Base-by-base conservation (phyloP, 2,113 vertebrate genomes). In the Pungitius pungitius region DNA sequence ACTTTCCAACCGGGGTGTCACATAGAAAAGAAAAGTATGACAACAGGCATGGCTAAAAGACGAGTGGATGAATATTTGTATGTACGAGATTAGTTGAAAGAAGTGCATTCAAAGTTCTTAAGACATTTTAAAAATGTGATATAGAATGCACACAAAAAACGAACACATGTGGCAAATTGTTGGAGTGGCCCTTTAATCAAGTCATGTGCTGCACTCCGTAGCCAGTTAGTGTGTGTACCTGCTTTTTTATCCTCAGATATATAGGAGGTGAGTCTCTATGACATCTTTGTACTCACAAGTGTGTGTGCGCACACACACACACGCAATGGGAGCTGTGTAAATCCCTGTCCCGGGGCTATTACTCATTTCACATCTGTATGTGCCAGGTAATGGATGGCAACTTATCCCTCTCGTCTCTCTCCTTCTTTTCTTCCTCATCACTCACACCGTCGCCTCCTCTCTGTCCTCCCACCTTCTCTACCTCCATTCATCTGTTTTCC, bases 321-420 rank as follows among this genome's bases (percentile, higher is more conserved):
- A 51, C 61, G 35, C 59, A 75, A 8, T 37, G 14, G 11, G 79
- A 27, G 65, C 14, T 66, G 56, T 67, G 43, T 51, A 75, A 75
- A 66, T 85, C 78, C 63, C 37, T 33, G 69, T 85, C 59, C 64
- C 64, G 65, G 64, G 43, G 43, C 69, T 60, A 59, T 75, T 76
- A 75, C 39, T 80, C 62, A 70, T 60, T 62, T 68, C 60, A 71
- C 69, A 66, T 77, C 56, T 81, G 55, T 77, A 24, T 62, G 69
- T 70, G 42, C 58, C 69, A 52, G 33, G 47, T 74, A 79, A 72
- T 22, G 57, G 77, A 57, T 62, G 45, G 63, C 54, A 39, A 69
- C 61, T 69, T 57, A 20, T 20, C 37, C 18, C 58, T n/a, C 20
- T 42, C 18, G 14, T 47, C 49, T 59, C 58, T 58, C 59, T 33